Conservation (phyloP, 2,113 vertebrate genomes). For the Indri indri region DNA sequence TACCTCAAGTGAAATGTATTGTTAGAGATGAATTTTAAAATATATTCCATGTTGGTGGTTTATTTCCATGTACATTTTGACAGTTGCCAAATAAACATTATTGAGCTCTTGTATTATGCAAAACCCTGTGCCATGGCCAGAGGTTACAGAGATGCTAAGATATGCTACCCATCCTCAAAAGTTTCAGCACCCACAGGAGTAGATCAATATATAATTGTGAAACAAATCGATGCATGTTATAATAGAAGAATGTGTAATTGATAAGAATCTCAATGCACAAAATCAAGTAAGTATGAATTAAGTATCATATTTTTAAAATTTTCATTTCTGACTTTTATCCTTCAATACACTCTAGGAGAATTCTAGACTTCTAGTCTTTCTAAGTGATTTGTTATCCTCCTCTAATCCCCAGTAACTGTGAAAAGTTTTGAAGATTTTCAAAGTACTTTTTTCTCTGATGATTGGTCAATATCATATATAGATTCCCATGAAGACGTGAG, state of each 20-base stretch:
- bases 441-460: not conserved
- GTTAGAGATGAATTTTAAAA: not conserved
- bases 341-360: not conserved
- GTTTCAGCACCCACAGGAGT: not conserved
- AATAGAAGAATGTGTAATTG: not conserved
- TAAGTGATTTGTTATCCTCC: not conserved
- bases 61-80: not conserved
- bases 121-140: not conserved
- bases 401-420: not conserved
- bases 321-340: not conserved
- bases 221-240: not conserved
- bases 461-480: not conserved
- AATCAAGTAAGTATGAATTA: not conserved
- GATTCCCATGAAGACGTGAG: not conserved
- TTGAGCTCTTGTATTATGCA: not conserved
- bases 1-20: not conserved
- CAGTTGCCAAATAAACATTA: not conserved
- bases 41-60: not conserved
- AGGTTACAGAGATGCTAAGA: not conserved
- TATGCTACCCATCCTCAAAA: not conserved
- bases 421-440: not conserved
- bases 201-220: not conserved
- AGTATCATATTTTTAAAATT: not conserved
- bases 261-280: not conserved
- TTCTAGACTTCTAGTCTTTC: not conserved